Evolutionary conservation across 2,113 vertebrate genomes (phyloP).

Genomic region (Scomber scombrus): DNA sequence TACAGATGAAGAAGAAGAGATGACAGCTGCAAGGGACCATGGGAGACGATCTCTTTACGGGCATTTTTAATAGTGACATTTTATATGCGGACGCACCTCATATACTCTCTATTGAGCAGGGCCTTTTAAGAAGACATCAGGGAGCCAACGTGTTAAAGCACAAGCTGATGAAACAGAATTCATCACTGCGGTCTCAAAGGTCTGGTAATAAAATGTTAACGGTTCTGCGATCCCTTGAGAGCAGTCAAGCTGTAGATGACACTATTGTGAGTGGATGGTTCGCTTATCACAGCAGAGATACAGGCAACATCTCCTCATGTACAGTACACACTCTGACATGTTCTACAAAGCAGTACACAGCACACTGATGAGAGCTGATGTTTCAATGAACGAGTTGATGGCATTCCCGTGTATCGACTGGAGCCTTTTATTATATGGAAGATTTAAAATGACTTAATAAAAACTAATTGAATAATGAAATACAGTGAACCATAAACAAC

Average conservation of each 20-base stretch:
- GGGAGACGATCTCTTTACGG: conserved; percentile 53
- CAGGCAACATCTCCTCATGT: conserved; percentile 1
- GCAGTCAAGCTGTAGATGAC: conserved; percentile 61
- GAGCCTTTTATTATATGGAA: not conserved
- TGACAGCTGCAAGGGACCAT: conserved; percentile 39
- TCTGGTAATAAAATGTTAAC: conserved; percentile 67
- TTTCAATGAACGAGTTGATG: not conserved
- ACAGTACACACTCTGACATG: not conserved
- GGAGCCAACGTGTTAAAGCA: conserved; percentile 67
- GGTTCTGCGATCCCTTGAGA: conserved; percentile 49
- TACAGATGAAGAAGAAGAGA: conserved; percentile 27
- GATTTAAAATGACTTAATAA: not conserved
- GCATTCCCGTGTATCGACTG: not conserved
- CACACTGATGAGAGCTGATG: conserved; percentile 1
- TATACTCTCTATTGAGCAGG: conserved; percentile 55
- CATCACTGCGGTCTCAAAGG: conserved; percentile 47
- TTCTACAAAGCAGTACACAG: conserved; percentile 2
- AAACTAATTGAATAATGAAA: too few relatives aligned
- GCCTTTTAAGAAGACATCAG: conserved; percentile 64
- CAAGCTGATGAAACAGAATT: conserved; percentile 60
- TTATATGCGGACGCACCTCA: conserved; percentile 64
- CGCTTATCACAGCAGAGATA: conserved; percentile 54
- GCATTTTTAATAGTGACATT: conserved; percentile 71
- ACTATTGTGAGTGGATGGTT: conserved; percentile 50
- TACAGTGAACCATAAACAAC: too few relatives aligned